phyloP scores from a whole-genome alignment of 1,140 invertebrate genomes.

The Coenobita brevimanus region DNA sequence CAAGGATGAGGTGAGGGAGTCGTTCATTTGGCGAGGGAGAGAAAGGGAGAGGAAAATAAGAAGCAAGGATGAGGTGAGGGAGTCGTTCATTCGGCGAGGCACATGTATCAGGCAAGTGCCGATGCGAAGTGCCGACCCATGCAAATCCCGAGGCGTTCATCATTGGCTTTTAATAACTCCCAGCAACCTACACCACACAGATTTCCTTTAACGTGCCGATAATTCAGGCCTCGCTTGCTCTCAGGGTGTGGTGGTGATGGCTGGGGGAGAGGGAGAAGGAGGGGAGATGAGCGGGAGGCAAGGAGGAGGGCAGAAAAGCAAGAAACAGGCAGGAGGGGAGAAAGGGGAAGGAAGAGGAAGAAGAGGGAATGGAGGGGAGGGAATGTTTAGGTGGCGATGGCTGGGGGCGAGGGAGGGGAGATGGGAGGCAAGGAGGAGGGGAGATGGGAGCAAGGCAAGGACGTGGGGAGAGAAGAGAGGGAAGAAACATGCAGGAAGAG shows the following conservation, averaged over 20 bases:
- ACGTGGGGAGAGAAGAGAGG: background rate
- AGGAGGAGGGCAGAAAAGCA: background rate
- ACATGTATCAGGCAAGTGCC: background rate
- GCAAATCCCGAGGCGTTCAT: conserved; percentile 17
- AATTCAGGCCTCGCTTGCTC: background rate
- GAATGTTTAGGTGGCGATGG: too few species aligned
- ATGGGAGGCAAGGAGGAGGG: background rate
- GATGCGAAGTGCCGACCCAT: conserved; percentile 14
- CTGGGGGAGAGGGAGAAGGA: background rate
- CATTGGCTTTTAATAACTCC: conserved; percentile 31
- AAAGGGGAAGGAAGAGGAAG: too few species aligned
- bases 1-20: background rate
- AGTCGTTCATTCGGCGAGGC: too few species aligned
- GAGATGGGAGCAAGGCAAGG: background rate
- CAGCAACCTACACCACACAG: conserved; percentile 5
- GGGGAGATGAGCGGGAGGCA: background rate
- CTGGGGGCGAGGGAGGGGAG: background rate
- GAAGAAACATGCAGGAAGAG: too few species aligned
- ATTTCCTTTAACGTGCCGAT: conserved; percentile 13
- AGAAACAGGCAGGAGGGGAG: background rate
- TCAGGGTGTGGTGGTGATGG: background rate
- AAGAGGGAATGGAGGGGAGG: too few species aligned
- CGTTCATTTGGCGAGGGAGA: background rate
- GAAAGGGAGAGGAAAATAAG: background rate
- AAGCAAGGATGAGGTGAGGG: background rate